Evolutionary conservation across 2,113 vertebrate species (phyloP).

Genomic region (Ictalurus punctatus): DNA sequence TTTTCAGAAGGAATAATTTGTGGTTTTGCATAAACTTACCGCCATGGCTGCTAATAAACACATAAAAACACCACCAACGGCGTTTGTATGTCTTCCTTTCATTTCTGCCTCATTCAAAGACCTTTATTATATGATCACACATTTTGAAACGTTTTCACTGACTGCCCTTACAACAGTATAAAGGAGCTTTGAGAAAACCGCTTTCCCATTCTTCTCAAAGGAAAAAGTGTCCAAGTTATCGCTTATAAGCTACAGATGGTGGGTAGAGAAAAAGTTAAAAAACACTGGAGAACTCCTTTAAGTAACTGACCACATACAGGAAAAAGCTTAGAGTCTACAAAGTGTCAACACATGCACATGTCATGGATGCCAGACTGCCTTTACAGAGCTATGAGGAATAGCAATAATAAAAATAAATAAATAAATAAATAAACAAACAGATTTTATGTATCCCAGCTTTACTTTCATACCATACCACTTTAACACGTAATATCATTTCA

Average conservation of each 20-base stretch:
- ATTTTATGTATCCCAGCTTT: conserved; percentile 55
- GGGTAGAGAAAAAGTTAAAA: neutral
- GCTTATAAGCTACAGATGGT: conserved; percentile 1
- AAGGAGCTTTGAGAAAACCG: neutral
- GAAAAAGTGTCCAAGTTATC: neutral
- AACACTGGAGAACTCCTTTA: neutral
- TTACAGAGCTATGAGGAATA: conserved; percentile 22
- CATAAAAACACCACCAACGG: neutral
- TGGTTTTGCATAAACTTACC: neutral
- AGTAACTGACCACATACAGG: neutral
- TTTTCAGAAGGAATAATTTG: neutral
- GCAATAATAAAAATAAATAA: no score
- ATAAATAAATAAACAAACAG: no score
- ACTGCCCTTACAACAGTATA: neutral
- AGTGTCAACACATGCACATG: conserved; percentile 19
- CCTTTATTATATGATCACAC: neutral
- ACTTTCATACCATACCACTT: conserved; percentile 61
- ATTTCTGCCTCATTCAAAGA: neutral
- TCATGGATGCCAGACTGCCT: neutral
- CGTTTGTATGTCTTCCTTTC: neutral
- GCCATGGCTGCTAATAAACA: neutral
- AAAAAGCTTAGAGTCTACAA: conserved; percentile 28
- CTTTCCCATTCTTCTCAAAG: neutral
- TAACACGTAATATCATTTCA: conserved; percentile 70
- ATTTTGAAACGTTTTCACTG: neutral